Base-by-base conservation (phyloP, 2,888 invertebrate genomes). In the Ophraella communa region DNA sequence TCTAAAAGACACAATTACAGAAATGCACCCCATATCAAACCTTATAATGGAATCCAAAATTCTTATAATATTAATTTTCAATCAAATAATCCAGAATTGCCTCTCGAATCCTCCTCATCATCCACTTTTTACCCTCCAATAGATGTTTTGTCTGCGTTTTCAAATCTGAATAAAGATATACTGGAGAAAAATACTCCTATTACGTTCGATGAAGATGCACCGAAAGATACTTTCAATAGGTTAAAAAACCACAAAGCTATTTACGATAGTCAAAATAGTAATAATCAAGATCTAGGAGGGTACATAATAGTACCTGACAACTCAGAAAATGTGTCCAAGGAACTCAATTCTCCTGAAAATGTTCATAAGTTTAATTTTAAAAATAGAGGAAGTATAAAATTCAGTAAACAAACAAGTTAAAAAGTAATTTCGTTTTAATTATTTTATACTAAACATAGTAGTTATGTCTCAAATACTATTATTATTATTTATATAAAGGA, bases 101-200 rank as follows among this genome's bases (percentile, higher is more conserved):
- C 44, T 8, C 45, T 20, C 14, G 56, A 57, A 1, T 45, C 30
- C 3, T 45, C 45, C 11, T 45, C 56, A 1, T 45, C 30, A 8
- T 45, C 45, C 11, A 57, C 56, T 33, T 57, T 57, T 1, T 57
- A 57, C 14, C 56, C 56, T 45, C 56, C 56, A 30, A 30, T 57
- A 30, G 56, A 57, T n/a, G 56, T 57, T 20, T n/a, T 57, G 10
- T 57, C 56, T 4, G 45, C 20, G 17, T 57, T 57, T 47, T 7
- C 21, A 1, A 33, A 10, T 45, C 17, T 57, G 2, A 57, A 57
- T 21, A 27, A 45, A 24, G 45, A 57, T 10, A n/a, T 27, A 4
- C 11, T 57, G 20, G 11, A n/a, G 11, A 35, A n/a, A n/a, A 14
- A 35, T 35, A n/a, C 3, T 14, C 3, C 30, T 11, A 11, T 30